These are phyloP conservation scores for Chaetogeoica ovagalla DNA, from an alignment of 2,888 invertebrate genomes.

Conservation along the genomic window DNA sequence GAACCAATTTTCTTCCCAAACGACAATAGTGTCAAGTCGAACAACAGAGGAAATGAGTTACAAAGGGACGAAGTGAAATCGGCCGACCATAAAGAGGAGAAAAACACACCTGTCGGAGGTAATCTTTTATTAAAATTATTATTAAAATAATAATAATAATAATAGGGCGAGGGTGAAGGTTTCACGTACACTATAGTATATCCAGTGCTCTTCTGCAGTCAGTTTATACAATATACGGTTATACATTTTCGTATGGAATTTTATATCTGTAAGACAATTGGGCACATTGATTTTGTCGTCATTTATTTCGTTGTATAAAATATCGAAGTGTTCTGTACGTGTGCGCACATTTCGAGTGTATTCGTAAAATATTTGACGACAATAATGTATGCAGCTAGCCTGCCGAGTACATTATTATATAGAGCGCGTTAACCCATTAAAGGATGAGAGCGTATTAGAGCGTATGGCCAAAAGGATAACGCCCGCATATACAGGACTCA, in stretches of 20 bases:
- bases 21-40: conserved; percentile 50
- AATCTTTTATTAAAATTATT: not conserved
- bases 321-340: too few species aligned
- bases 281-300: too few species aligned
- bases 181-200: too few species aligned
- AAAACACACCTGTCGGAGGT: conserved; percentile 50
- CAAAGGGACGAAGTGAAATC: conserved; percentile 48
- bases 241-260: too few species aligned
- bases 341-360: too few species aligned
- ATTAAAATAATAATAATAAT: too few species aligned
- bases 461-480: not conserved
- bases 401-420: not conserved
- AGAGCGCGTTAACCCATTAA: conserved; percentile 5
- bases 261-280: too few species aligned
- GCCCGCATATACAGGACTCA: not conserved
- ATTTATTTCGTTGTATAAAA: too few species aligned
- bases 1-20: conserved; percentile 41
- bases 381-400: not conserved
- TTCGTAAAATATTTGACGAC: too few species aligned
- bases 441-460: conserved; percentile 27
- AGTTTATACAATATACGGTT: too few species aligned
- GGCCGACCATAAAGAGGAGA: conserved; percentile 44
- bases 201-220: too few species aligned
- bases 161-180: not conserved
- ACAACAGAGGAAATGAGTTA: conserved; percentile 42